phyloP scores from a whole-genome alignment of 2,113 vertebrate genomes.

The Phalacrocorax aristotelis region DNA sequence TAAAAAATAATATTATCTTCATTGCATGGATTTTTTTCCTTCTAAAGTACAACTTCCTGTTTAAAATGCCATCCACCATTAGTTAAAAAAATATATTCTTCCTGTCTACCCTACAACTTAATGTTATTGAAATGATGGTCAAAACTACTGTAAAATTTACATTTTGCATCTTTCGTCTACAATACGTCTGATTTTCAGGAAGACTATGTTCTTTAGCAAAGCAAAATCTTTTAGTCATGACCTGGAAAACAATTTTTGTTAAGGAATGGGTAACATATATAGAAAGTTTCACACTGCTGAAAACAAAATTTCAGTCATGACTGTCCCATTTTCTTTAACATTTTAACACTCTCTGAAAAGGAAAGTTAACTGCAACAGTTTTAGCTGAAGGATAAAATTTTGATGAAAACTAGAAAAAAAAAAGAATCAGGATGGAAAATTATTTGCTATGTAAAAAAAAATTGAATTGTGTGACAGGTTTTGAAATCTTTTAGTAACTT shows the following conservation, averaged over 20 bases:
- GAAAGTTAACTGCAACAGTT: background rate
- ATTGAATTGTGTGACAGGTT: background rate
- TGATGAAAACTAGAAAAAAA: background rate
- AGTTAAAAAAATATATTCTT: background rate
- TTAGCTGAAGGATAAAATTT: background rate
- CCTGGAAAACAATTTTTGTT: background rate
- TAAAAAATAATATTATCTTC: background rate
- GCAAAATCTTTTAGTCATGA: background rate
- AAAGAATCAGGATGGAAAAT: background rate
- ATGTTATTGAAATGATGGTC: background rate
- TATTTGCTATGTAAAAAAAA: background rate
- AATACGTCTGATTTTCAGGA: background rate
- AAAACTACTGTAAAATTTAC: background rate
- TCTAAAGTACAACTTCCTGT: background rate
- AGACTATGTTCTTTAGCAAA: background rate
- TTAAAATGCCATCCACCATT: background rate
- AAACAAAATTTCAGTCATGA: background rate
- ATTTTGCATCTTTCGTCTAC: background rate
- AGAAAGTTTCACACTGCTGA: background rate
- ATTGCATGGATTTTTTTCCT: background rate
- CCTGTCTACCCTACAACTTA: background rate
- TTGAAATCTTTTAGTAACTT: background rate
- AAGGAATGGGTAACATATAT: background rate
- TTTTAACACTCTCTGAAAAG: background rate
- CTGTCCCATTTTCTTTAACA: background rate